Base-by-base conservation (phyloP, 1,140 invertebrate genomes). In the Saccostrea glomerata region DNA sequence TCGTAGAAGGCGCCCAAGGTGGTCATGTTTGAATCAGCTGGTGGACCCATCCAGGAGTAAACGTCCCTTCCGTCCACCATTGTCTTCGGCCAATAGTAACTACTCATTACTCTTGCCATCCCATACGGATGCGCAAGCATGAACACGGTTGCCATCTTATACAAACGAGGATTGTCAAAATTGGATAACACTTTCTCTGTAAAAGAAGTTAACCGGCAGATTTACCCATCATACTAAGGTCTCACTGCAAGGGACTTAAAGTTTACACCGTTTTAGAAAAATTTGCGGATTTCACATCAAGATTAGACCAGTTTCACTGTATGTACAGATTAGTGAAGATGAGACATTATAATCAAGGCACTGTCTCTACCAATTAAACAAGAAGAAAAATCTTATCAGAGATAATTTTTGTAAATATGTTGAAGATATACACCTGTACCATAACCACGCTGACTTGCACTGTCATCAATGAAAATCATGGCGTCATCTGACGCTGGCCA, bases 61-160 rank as follows among this genome's bases (percentile, higher is more conserved):
- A 77, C 70, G 25, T 77, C 70, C 13, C 23, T 77, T 11, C 25
- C 70, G 70, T 77, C 25, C 13, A 86, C 58, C 70, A 58, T 36
- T 25, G 11, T 77, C 25, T 30, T 77, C 93, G 93, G 90, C 93
- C 94, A 96, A 23, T 92, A 87, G 90, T 95, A 96, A 85, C 97
- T 97, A 91, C 97, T 97, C 97, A 98, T 98, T 1, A 98, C 91
- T 73, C 95, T 90, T 7, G 97, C 95, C 25, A 96, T 94, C 1
- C 97, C 97, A 91, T 97, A 98, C 0, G 96, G 96, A 94, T 97
- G 96, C 11, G 97, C 97, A 89, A 98, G 92, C 95, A 97, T 97
- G 92, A 97, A 98, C 4, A 96, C 97, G 7, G 96, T 96, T 1
- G 97, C 97, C 95, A 97, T 97, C 96, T 97, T 95, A 91, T 96